Evolutionary conservation across 1,140 invertebrate genomes (phyloP).

Genomic region (Meteorus sp.): DNA sequence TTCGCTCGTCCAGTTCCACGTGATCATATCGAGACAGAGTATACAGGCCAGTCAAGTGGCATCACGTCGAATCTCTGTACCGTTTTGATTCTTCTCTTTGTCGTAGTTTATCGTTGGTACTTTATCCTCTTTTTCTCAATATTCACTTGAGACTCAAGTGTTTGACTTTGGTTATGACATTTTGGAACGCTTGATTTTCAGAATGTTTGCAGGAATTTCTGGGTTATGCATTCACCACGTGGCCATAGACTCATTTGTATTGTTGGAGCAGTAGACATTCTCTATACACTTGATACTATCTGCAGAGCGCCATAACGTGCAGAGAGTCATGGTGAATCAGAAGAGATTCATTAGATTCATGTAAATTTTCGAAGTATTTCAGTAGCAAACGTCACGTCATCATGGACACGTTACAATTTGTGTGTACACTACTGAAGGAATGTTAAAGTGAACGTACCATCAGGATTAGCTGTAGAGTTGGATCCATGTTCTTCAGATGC

Average conservation of each 20-base stretch:
- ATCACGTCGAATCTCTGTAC: not conserved
- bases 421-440: not conserved
- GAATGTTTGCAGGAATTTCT: slow-evolving; percentile 34
- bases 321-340: too few relatives aligned
- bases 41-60: not conserved
- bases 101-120: not conserved
- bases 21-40: slow-evolving; percentile 15
- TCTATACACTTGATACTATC: too few relatives aligned
- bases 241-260: not conserved
- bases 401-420: not conserved
- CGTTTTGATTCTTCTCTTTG: not conserved
- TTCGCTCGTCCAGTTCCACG: slow-evolving; percentile 27
- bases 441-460: slow-evolving; percentile 66
- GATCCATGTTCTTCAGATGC: slow-evolving; percentile 76
- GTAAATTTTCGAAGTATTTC: too few relatives aligned
- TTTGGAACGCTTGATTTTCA: slow-evolving; percentile 16
- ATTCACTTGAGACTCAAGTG: not conserved
- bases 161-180: too few relatives aligned
- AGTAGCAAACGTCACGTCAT: not conserved
- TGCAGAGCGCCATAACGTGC: too few relatives aligned
- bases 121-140: not conserved
- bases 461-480: slow-evolving; percentile 80
- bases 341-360: too few relatives aligned
- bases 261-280: too few relatives aligned
- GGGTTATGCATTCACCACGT: slow-evolving; percentile 33